Evolutionary conservation across 2,113 vertebrate species (phyloP), one percentile per base, ranked within the genome.

Genomic region (Eptesicus fuscus): DNA sequence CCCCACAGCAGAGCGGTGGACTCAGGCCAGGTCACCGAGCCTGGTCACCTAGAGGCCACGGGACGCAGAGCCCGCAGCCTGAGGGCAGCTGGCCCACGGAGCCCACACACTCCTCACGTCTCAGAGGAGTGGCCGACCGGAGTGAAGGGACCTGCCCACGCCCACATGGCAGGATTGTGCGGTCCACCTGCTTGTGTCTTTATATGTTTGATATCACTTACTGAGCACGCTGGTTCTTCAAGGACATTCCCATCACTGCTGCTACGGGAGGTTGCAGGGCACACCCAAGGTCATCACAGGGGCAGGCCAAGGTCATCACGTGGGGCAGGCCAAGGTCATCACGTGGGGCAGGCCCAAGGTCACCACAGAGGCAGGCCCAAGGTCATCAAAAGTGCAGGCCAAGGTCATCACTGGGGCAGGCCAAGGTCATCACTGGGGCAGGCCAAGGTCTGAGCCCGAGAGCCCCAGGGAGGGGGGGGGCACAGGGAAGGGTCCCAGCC

Each of bases 61-160:
- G 30, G 56, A 74, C 42, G 0, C 47, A 32, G 32, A 35, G 51
- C 74, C 73, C 5, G 1, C 20, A 49, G 51, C 5, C 6, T 1
- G 56, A 30, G 83, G 42, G 40, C 4, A 0, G 59, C 37, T 1
- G 6, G 16, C 17, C 7, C 0, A 0, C 49, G n/a, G 49, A 1
- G 0, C 14, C 7, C 1, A 0, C 17, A 12, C 1, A 12, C 1
- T 0, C 13, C 32, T 40, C 49, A 1, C 13, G 37, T 28, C 49
- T 59, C 73, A 12, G 42, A 49, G 40, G 14, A 32, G 49, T 23
- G 23, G 70, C 37, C n/a, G 18, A 35, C 77, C 32, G 11, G 22
- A n/a, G 32, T 1, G 56, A 44, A 49, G 40, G 32, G 18, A 56
- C 37, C 2, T 23, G 4, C 76, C 63, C 9, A 3, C 35, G 49